These are phyloP conservation scores for Morelia viridis DNA, from an alignment of 2,797 vertebrate genomes.

Conservation along the genomic window DNA sequence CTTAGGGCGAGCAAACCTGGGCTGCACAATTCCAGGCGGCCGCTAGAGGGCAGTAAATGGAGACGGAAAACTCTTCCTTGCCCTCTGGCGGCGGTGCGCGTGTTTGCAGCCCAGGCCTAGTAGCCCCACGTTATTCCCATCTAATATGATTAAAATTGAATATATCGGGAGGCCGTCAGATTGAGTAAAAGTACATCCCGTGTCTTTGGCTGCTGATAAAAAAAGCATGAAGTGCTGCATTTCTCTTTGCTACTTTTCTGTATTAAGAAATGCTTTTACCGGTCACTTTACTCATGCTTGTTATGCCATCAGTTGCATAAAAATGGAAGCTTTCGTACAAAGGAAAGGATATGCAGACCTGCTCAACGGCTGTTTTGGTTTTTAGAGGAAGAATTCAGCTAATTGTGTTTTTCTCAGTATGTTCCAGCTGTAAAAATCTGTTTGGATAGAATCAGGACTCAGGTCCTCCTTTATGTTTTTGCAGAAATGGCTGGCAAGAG, in stretches of 20 bases:
- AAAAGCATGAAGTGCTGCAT: not conserved
- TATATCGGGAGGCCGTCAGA: not conserved
- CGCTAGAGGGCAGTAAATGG: not conserved
- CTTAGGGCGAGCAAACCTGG: not conserved
- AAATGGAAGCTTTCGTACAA: not conserved
- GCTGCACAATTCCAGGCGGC: not conserved
- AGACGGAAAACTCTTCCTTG: not conserved
- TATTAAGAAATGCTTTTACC: not conserved
- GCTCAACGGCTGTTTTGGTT: not conserved
- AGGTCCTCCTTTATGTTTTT: not conserved
- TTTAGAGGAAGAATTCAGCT: not conserved
- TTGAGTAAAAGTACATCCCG: not conserved
- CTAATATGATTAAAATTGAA: not conserved
- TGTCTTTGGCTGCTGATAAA: not conserved
- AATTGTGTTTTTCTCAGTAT: not conserved
- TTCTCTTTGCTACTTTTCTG: not conserved
- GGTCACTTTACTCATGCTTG: not conserved
- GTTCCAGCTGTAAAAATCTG: not conserved
- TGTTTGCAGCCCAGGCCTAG: not conserved
- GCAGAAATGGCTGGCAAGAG: slow-evolving; percentile 57
- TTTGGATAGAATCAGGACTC: not conserved
- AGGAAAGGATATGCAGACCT: not conserved
- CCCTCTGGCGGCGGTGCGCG: not conserved
- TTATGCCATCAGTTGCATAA: not conserved
- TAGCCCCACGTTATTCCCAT: not conserved